Evolutionary conservation across 2,113 vertebrate species (phyloP).

Genomic region (Saguinus imperator): DNA sequence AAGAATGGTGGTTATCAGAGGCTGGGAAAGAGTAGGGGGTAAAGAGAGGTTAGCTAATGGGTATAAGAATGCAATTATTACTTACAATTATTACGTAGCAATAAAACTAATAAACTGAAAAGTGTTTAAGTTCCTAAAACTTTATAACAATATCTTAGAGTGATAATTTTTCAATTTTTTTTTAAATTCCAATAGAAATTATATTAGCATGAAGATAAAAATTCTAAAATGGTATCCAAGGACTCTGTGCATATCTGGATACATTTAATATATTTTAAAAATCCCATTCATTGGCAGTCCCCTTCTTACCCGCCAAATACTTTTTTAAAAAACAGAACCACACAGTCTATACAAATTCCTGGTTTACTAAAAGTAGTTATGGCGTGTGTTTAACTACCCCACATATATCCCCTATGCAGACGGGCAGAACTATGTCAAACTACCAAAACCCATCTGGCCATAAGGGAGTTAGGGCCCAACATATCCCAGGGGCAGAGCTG

Average conservation of each 20-base stretch:
- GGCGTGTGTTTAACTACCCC: not conserved
- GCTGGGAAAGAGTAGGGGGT: not conserved
- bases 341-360: not conserved
- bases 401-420: not conserved
- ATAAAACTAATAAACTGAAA: not conserved
- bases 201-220: not conserved
- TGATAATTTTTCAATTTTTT: slow-evolving; percentile 15
- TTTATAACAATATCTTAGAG: not conserved
- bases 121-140: not conserved
- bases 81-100: not conserved
- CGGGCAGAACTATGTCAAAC: not conserved
- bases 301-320: not conserved
- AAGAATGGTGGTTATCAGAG: not conserved
- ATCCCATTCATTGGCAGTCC: not conserved
- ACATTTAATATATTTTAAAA: not conserved
- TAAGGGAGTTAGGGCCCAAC: not conserved
- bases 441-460: not conserved
- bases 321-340: not conserved
- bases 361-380: not conserved
- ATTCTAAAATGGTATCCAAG: not conserved
- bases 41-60: not conserved
- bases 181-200: not conserved
- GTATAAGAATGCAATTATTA: not conserved
- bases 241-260: not conserved
- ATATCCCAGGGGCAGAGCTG: rapidly evolving